Evolutionary conservation across 2,113 vertebrate species (phyloP).

Genomic region (Budorcas taxicolor): DNA sequence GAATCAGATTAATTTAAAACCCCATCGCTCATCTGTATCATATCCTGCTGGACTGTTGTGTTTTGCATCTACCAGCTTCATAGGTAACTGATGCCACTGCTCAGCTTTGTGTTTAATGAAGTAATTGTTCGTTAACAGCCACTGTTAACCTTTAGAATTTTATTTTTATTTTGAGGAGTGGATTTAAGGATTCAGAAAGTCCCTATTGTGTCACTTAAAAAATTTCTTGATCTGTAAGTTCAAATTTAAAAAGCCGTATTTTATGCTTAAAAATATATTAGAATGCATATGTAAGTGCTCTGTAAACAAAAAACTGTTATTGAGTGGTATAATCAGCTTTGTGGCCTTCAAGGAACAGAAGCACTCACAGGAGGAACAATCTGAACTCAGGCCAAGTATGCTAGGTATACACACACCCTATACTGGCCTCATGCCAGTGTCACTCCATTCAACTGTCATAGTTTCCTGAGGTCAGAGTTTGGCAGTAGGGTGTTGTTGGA

Average conservation of each 20-base stretch:
- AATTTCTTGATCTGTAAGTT: not conserved
- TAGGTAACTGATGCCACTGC: not conserved
- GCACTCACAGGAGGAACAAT: not conserved
- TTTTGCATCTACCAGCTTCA: not conserved
- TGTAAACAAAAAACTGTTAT: not conserved
- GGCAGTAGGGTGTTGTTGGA: not conserved
- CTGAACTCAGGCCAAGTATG: not conserved
- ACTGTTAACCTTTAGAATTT: not conserved
- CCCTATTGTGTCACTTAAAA: not conserved
- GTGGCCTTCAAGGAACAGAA: not conserved
- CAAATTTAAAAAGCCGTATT: not conserved
- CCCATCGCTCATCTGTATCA: not conserved
- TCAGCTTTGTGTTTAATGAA: not conserved
- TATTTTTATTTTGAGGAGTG: not conserved
- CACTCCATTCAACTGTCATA: not conserved
- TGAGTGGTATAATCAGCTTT: not conserved
- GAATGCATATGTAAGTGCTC: not conserved
- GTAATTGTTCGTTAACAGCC: not conserved
- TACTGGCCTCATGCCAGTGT: not conserved
- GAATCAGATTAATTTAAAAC: not conserved
- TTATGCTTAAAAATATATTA: not conserved
- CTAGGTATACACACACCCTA: not conserved
- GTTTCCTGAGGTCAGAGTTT: constrained; percentile 17
- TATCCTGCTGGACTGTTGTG: not conserved
- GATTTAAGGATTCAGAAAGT: not conserved